Conservation (phyloP, 2,113 vertebrate genomes). For the Eudyptes chrysolophus region DNA sequence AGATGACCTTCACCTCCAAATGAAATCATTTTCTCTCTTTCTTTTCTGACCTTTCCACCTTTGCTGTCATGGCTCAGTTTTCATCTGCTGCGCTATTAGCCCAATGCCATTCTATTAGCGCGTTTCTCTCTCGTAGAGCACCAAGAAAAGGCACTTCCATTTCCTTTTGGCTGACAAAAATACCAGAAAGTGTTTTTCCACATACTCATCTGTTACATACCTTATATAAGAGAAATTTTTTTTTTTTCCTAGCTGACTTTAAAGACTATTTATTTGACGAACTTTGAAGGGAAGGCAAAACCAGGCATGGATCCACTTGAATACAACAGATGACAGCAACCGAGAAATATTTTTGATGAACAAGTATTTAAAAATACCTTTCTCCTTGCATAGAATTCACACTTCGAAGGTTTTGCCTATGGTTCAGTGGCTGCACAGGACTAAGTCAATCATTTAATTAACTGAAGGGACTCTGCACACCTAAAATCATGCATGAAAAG, state of each 20-base stretch:
- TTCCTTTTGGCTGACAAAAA: neutral
- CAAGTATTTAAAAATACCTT: neutral
- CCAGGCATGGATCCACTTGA: neutral
- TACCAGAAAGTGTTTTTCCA: neutral
- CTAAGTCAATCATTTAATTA: constrained; percentile 38
- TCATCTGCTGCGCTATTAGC: neutral
- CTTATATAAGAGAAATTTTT: neutral
- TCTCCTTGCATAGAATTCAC: neutral
- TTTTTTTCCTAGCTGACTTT: neutral
- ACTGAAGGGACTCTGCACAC: neutral
- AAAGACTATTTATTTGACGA: neutral
- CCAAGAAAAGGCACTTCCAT: neutral
- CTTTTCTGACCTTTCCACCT: neutral
- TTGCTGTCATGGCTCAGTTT: neutral
- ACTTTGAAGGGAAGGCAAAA: neutral
- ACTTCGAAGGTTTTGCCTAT: neutral
- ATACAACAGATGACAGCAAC: neutral
- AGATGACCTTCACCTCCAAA: neutral
- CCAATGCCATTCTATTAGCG: neutral
- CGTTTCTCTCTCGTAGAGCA: neutral
- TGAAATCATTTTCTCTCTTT: neutral
- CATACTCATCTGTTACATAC: neutral
- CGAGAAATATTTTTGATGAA: neutral
- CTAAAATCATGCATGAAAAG: neutral
- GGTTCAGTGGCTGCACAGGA: neutral